Conservation (phyloP, 2,113 vertebrate species). For the Tetrao urogallus region DNA sequence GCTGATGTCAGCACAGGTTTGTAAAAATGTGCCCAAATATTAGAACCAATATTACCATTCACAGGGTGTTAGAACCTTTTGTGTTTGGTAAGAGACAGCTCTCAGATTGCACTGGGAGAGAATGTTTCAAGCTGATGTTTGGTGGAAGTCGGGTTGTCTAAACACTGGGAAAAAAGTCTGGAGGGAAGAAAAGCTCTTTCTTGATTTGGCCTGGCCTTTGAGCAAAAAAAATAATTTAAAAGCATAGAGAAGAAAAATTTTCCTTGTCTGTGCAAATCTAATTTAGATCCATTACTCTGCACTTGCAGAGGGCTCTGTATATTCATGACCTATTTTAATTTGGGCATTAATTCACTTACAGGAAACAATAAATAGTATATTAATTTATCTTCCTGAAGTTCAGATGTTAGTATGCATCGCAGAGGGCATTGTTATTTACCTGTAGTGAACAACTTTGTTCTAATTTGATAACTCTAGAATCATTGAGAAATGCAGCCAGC, state of each 20-base stretch:
- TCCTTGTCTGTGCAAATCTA: neutral
- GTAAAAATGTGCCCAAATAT: neutral
- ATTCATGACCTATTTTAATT: neutral
- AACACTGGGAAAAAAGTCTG: accelerated
- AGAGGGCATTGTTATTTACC: neutral
- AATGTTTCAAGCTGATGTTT: neutral
- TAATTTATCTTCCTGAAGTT: neutral
- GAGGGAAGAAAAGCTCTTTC: neutral
- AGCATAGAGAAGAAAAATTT: accelerated
- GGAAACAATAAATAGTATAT: neutral
- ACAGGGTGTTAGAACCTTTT: neutral
- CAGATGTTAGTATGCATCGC: neutral
- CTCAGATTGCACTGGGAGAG: neutral
- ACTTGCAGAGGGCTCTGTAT: neutral
- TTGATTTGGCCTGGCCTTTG: neutral
- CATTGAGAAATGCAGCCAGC: neutral
- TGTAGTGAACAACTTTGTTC: neutral
- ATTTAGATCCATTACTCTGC: neutral
- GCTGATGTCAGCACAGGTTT: neutral
- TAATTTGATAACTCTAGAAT: neutral
- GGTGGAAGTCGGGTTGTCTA: neutral
- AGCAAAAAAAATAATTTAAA: neutral
- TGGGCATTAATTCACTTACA: neutral
- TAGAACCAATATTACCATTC: neutral
- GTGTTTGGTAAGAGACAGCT: neutral